These are phyloP conservation scores for Bursaphelenchus okinawaensis DNA, from an alignment of 2,888 invertebrate species.

Conservation along the genomic window DNA sequence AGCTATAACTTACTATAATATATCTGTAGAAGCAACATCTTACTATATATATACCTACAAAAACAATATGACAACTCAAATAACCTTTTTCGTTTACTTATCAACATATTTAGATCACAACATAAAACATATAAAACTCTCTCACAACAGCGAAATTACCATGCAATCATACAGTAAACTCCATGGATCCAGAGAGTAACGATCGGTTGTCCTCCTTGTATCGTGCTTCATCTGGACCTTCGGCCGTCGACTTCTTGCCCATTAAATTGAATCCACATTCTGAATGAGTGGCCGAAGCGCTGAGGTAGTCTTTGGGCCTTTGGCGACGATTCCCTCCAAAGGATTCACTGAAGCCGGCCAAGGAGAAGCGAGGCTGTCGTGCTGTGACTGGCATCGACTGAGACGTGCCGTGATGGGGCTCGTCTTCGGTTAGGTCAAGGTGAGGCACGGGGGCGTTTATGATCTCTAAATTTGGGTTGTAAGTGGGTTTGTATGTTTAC, in stretches of 20 bases:
- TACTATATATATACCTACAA: too few relatives aligned
- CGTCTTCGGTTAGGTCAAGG: not conserved
- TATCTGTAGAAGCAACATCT: too few relatives aligned
- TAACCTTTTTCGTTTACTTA: too few relatives aligned
- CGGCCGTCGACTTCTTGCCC: not conserved
- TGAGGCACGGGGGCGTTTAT: not conserved
- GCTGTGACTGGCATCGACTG: not conserved
- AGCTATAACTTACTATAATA: too few relatives aligned
- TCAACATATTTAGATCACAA: too few relatives aligned
- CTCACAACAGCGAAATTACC: too few relatives aligned
- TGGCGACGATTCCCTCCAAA: not conserved
- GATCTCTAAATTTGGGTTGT: not conserved
- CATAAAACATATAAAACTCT: too few relatives aligned
- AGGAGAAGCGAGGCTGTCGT: not conserved
- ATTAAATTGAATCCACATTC: not conserved
- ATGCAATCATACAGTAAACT: conserved; percentile 35
- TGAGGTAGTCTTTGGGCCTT: not conserved
- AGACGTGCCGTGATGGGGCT: not conserved
- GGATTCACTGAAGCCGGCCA: not conserved
- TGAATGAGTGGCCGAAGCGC: not conserved
- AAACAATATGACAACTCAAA: too few relatives aligned
- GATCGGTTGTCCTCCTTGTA: conserved; percentile 27
- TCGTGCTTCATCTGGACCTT: not conserved
- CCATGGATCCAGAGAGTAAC: conserved; percentile 34
- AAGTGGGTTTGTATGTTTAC: not conserved